These are phyloP conservation scores for Megaustenia siamemsis DNA, from an alignment of 2,888 invertebrate species.

Conservation along the genomic window DNA sequence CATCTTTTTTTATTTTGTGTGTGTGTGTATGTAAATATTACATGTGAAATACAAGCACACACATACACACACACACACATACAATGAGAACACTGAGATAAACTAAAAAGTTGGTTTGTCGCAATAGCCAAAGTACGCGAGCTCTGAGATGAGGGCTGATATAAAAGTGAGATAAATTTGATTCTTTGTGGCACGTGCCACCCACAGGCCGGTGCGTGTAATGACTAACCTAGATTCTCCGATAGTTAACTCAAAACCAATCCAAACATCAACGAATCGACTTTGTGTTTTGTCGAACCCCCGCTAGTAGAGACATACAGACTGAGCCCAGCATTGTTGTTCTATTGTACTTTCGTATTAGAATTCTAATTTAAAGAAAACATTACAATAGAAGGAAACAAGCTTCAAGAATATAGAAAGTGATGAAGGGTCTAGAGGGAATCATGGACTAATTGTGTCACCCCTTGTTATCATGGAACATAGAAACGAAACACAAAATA, in stretches of 20 bases:
- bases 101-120: too few species aligned
- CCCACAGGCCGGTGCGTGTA: neutral
- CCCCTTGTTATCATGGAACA: neutral
- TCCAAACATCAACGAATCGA: neutral
- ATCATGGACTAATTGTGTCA: neutral
- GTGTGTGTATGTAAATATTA: too few species aligned
- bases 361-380: neutral
- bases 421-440: neutral
- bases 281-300: neutral
- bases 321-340: neutral
- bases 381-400: too few species aligned
- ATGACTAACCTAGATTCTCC: neutral
- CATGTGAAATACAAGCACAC: too few species aligned
- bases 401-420: neutral
- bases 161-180: neutral
- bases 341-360: neutral
- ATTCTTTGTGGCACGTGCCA: slow-evolving; percentile 5
- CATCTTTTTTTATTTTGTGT: too few species aligned
- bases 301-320: neutral
- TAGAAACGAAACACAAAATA: neutral
- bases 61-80: too few species aligned
- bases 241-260: neutral
- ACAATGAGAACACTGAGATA: too few species aligned
- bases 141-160: neutral
- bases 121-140: neutral